Evolutionary conservation across 2,113 vertebrate species (phyloP).

Genomic region (Seriola rivoliana): DNA sequence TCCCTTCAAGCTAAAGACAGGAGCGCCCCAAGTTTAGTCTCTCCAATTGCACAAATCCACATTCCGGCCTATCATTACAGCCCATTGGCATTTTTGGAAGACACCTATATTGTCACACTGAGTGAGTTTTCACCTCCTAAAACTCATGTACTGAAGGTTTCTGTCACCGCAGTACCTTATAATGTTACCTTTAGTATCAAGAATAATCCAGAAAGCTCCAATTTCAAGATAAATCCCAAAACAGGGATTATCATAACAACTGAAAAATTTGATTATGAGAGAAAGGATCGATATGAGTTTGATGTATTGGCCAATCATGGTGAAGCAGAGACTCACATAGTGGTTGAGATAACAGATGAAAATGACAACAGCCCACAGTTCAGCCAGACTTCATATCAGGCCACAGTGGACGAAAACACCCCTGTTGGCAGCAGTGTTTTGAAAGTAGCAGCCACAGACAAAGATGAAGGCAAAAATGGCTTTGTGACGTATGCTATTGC

Average conservation of each 20-base stretch:
- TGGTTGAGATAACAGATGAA: slow-evolving; percentile 89
- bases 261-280: slow-evolving; percentile 86
- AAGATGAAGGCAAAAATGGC: slow-evolving; percentile 90
- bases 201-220: slow-evolving; percentile 81
- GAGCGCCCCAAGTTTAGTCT: slow-evolving; percentile 84
- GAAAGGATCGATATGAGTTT: slow-evolving; percentile 88
- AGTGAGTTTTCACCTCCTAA: slow-evolving; percentile 93
- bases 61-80: slow-evolving; percentile 85
- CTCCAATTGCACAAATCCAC: slow-evolving; percentile 86
- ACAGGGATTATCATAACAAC: slow-evolving; percentile 91
- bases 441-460: slow-evolving; percentile 88
- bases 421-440: slow-evolving; percentile 91
- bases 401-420: slow-evolving; percentile 90
- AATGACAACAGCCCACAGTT: slow-evolving; percentile 93
- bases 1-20: slow-evolving; percentile 91
- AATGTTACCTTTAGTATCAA: slow-evolving; percentile 89
- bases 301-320: slow-evolving; percentile 85
- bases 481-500: slow-evolving; percentile 90
- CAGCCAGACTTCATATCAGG: slow-evolving; percentile 84
- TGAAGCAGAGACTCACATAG: slow-evolving; percentile 82
- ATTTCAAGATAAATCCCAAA: slow-evolving; percentile 89
- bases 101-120: slow-evolving; percentile 87
- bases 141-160: slow-evolving; percentile 88
- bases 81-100: slow-evolving; percentile 87
- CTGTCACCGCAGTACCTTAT: slow-evolving; percentile 74